A percentile compares a stretch with the other conserved stretches of the same genome.
Evolutionary conservation across 2,797 vertebrate genomes (phyloP).

Genomic region (Coracias cyanogaster): DNA sequence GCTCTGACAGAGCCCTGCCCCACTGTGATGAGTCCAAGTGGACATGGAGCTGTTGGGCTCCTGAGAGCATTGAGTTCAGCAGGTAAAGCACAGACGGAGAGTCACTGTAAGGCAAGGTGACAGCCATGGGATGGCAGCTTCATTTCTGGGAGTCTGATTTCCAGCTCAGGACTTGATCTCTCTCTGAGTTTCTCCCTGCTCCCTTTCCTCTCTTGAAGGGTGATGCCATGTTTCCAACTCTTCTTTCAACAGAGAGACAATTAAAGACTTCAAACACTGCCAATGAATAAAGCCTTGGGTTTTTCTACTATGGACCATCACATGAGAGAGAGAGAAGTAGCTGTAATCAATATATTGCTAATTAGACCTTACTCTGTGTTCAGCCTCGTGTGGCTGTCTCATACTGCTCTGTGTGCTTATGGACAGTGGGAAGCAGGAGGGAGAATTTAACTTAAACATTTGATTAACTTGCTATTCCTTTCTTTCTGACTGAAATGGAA

Average conservation of each 20-base stretch:
- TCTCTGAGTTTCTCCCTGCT: neutral
- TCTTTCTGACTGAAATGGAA: neutral
- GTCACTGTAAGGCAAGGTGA: neutral
- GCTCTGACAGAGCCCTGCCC: neutral
- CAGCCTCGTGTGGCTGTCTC: neutral
- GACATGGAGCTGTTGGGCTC: fast-evolving
- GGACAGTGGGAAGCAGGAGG: neutral
- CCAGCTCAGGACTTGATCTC: neutral
- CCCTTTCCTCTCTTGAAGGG: neutral
- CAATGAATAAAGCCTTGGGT: neutral
- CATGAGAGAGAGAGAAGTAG: neutral
- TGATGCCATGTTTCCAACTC: neutral
- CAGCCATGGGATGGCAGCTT: neutral
- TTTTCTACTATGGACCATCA: neutral
- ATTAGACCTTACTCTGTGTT: neutral
- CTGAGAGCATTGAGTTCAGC: neutral
- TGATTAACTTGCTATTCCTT: slow-evolving; percentile 14
- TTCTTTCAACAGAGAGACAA: neutral
- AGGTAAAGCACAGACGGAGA: neutral
- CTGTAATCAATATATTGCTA: neutral
- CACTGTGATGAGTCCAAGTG: neutral
- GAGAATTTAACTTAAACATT: neutral
- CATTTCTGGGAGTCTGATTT: neutral
- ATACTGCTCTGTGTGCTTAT: neutral
- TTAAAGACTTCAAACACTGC: neutral